phyloP scores from a whole-genome alignment of 2,113 vertebrate species.

The Sterna hirundo region DNA sequence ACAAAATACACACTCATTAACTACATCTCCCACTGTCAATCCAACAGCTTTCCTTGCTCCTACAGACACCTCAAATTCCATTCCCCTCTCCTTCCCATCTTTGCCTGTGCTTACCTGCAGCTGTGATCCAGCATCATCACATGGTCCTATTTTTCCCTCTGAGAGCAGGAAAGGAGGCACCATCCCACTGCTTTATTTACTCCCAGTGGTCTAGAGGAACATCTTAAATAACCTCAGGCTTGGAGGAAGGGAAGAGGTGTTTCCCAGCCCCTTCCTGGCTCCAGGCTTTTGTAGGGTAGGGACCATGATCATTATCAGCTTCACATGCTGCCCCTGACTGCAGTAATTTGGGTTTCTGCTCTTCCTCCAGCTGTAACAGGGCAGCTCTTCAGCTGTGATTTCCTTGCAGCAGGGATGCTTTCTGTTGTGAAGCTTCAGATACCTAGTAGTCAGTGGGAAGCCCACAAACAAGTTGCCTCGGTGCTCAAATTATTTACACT shows the following conservation, averaged over 20 bases:
- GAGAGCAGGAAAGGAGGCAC: not conserved
- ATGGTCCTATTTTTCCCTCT: accelerated
- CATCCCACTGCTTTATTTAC: not conserved
- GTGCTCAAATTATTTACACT: not conserved
- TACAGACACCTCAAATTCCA: not conserved
- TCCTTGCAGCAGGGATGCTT: not conserved
- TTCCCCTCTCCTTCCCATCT: not conserved
- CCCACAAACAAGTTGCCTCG: not conserved
- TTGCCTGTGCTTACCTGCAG: not conserved
- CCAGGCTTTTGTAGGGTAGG: not conserved
- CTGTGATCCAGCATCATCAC: not conserved
- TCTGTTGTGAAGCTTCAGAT: not conserved
- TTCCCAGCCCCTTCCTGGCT: not conserved
- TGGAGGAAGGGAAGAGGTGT: accelerated
- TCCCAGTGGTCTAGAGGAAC: not conserved
- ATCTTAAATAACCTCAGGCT: not conserved
- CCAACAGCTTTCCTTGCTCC: not conserved
- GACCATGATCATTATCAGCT: not conserved
- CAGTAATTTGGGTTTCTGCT: not conserved
- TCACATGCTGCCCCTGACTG: not conserved
- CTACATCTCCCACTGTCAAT: not conserved
- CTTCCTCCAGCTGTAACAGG: not conserved
- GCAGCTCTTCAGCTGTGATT: not conserved
- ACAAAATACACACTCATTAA: not conserved
- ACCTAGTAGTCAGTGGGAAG: not conserved